Percentiles rank a stretch among this genome's conserved stretches.
phyloP scores from a whole-genome alignment of 2,113 vertebrate species.

The Mirounga angustirostris region DNA sequence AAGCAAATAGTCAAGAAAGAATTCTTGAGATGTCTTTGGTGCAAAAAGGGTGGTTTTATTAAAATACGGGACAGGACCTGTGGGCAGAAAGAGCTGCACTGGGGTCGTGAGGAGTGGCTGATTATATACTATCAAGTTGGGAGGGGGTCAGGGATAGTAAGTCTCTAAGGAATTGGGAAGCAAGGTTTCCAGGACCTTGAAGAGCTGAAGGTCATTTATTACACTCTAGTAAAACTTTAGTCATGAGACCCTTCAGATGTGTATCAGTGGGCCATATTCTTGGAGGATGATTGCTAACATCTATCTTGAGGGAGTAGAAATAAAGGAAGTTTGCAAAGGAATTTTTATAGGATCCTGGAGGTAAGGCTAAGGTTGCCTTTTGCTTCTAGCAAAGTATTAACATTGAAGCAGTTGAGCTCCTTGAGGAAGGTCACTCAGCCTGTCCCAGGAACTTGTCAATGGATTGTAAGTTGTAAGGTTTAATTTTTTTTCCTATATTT shows the following conservation, averaged over 20 bases:
- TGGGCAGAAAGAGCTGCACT: background rate
- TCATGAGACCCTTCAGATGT: background rate
- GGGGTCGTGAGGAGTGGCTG: background rate
- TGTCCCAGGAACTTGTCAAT: background rate
- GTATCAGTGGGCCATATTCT: background rate
- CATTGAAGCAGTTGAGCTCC: background rate
- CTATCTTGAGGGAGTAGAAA: background rate
- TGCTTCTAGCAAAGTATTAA: background rate
- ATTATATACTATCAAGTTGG: background rate
- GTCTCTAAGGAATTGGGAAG: background rate
- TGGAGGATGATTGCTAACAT: background rate
- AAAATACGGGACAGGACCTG: background rate
- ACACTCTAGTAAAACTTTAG: background rate
- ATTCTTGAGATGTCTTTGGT: background rate
- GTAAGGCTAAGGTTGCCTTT: background rate
- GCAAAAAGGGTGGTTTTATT: background rate
- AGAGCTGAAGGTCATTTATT: background rate
- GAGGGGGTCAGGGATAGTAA: background rate
- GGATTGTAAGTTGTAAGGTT: background rate
- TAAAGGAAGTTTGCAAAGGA: background rate
- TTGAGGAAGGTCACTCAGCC: background rate
- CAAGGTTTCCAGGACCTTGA: background rate
- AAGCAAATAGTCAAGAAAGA: background rate
- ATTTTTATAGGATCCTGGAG: background rate
- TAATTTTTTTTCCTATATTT: background rate